Conservation (phyloP, 2,113 vertebrate genomes). For the Charina bottae region DNA sequence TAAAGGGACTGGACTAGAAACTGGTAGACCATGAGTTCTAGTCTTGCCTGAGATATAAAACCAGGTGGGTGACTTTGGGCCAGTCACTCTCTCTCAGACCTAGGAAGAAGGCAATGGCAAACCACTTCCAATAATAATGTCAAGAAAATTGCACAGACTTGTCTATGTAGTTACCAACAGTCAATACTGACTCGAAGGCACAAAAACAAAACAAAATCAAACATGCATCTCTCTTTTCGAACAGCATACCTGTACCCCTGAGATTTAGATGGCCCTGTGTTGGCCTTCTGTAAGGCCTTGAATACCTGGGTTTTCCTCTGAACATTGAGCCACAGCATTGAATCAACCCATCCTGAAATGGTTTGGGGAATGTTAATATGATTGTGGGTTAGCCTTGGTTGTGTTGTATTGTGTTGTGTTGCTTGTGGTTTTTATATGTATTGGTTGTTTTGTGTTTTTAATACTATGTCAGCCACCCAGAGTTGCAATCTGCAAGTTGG, state of each 20-base stretch:
- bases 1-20: background rate
- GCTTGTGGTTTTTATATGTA: background rate
- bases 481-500: background rate
- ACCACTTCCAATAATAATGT: background rate
- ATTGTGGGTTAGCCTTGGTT: background rate
- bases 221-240: background rate
- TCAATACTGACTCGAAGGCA: background rate
- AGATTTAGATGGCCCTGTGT: background rate
- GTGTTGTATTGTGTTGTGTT: background rate
- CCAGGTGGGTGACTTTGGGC: background rate
- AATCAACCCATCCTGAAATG: background rate
- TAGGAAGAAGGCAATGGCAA: background rate
- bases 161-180: background rate
- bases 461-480: too few species aligned
- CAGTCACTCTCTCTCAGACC: background rate
- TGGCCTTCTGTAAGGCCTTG: background rate
- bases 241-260: background rate
- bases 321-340: background rate
- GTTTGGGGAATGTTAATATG: background rate
- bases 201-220: background rate
- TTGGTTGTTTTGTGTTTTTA: background rate
- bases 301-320: background rate
- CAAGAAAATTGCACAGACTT: background rate
- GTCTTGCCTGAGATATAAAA: background rate
- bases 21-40: background rate